phyloP scores from a whole-genome alignment of 2,797 vertebrate species.

The Ara ararauna region DNA sequence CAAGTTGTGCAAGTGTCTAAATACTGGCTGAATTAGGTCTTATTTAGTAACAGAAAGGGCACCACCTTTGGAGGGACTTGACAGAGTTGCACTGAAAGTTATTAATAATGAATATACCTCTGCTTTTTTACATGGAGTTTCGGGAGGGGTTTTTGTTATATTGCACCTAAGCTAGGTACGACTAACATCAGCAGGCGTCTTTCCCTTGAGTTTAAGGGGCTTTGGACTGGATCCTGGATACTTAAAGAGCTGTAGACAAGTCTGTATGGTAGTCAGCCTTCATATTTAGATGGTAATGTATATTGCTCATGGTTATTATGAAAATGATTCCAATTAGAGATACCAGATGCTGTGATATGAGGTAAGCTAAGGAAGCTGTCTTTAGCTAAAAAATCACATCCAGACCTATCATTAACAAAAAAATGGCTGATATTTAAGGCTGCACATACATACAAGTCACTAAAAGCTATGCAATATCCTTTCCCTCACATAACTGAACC shows the following conservation, averaged over 20 bases:
- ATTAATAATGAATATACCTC: background rate
- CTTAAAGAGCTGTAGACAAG: constrained; percentile 41
- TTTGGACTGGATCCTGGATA: constrained; percentile 53
- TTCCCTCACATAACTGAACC: background rate
- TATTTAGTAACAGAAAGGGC: background rate
- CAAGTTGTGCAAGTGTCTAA: background rate
- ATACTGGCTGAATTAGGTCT: background rate
- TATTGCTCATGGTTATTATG: constrained; percentile 70
- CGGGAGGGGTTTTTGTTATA: background rate
- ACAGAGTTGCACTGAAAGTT: background rate
- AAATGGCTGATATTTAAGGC: constrained; percentile 48
- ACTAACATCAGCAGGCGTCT: background rate
- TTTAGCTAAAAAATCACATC: constrained; percentile 39
- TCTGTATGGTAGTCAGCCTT: constrained; percentile 52
- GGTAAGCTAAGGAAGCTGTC: constrained; percentile 60
- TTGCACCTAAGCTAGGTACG: background rate
- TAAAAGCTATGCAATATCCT: background rate
- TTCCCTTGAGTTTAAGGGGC: background rate
- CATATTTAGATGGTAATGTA: constrained; percentile 62
- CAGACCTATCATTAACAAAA: constrained; percentile 49
- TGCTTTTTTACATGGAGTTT: background rate
- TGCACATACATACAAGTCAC: background rate
- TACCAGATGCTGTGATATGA: constrained; percentile 65
- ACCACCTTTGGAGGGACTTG: background rate
- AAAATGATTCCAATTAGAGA: constrained; percentile 72